Evolutionary conservation across 2,888 invertebrate genomes (phyloP), one percentile per base, ranked within the genome.

Genomic region (Calameuta filiformis): DNA sequence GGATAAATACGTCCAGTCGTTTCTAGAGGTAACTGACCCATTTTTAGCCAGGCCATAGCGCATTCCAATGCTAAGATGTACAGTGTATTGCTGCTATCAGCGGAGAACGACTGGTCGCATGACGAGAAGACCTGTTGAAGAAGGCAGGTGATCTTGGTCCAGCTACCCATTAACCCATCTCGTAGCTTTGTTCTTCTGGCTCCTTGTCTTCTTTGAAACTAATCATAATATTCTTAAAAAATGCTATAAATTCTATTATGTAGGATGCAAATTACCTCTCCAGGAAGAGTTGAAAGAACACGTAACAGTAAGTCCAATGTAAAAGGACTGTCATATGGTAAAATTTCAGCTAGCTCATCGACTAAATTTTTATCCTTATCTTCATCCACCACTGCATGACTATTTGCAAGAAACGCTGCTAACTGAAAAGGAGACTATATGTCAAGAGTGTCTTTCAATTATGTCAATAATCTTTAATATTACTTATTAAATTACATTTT

Each of bases 241-340:
- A 78, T 79, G 31, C 69, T 76, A 78, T 73, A 15, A 75, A 79
- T 74, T 23, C 68, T 73, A 75, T 76, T 71, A 75, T 35, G 76
- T 33, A 69, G 69, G 71, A 75, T 31, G 87, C 84, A 83, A 85
- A 87, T 73, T 92, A 97, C 97, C 93, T 98, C 98, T 92, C 96
- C 96, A 35, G 98, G 97, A 89, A 98, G 94, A 77, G 97, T 96
- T 85, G 96, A 95, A 30, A 98, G 93, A 69, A 98, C 95, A 93
- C 97, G 96, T 76, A 98, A 91, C 86, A 98, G 82, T 23, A 94
- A 81, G 95, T 94, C 93, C 93, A 95, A 79, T 93, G 92, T 83
- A 94, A 94, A 85, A 93, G 93, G 87, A 93, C 94, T 80, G 93
- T 93, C 86, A 93, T 93, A 85, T 93, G 93, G 90, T 93, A 93